A percentile compares a stretch with the other conserved stretches of the same genome.
These are phyloP conservation scores for Magallana angulata DNA, from an alignment of 1,140 invertebrate genomes.

Conservation along the genomic window DNA sequence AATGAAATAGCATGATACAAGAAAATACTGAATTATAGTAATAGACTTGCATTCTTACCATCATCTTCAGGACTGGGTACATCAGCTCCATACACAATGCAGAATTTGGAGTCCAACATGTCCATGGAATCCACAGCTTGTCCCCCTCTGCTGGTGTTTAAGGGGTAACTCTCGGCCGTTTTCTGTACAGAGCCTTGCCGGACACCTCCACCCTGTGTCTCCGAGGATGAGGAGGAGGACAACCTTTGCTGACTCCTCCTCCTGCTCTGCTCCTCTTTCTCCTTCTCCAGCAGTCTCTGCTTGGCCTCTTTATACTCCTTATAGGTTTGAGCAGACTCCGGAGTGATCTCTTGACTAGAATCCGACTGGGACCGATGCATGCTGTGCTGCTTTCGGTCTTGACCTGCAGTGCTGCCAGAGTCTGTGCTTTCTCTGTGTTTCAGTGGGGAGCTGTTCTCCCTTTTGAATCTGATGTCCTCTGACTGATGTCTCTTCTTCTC, in stretches of 20 bases:
- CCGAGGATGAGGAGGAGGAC: not conserved
- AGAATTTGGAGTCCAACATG: not conserved
- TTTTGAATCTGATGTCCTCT: not conserved
- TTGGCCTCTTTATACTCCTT: constrained; percentile 21
- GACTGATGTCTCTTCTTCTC: not conserved
- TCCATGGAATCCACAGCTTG: not conserved
- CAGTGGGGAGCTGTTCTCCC: not conserved
- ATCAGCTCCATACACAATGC: constrained; percentile 27
- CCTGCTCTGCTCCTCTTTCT: not conserved
- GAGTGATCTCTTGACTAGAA: not conserved
- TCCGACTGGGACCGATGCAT: not conserved
- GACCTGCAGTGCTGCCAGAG: not conserved
- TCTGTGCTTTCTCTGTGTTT: not conserved
- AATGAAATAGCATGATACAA: no score
- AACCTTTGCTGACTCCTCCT: not conserved
- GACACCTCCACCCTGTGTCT: not conserved
- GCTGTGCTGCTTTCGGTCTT: not conserved
- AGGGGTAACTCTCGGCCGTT: not conserved
- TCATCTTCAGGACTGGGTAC: not conserved
- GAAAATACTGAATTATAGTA: no score
- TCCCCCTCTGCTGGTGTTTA: not conserved
- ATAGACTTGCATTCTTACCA: not conserved
- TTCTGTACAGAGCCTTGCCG: not conserved
- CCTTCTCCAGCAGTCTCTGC: constrained; percentile 1
- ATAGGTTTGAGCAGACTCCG: not conserved